Evolutionary conservation across 1,140 invertebrate species (phyloP).

Genomic region (Trichoplusia ni): DNA sequence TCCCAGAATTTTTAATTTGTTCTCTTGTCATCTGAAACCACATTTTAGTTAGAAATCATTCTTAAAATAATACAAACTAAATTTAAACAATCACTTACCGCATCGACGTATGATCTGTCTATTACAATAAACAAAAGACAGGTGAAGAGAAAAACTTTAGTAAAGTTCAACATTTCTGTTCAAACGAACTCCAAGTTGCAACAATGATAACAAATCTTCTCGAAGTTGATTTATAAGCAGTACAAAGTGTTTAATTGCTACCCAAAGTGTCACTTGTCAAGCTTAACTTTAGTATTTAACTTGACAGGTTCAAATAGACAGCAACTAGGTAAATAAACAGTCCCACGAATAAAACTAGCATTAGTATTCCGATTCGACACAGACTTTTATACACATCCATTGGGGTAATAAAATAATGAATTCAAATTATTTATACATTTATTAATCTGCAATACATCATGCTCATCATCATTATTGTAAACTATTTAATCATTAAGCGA

Average conservation of each 20-base stretch:
- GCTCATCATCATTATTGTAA: background rate
- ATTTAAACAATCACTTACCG: background rate
- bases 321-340: background rate
- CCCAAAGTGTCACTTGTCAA: slow-evolving; percentile 1
- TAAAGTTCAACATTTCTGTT: background rate
- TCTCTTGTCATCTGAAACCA: slow-evolving; percentile 40
- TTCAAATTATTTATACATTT: slow-evolving; percentile 17
- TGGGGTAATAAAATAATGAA: background rate
- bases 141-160: background rate
- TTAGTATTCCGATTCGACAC: background rate
- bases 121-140: background rate
- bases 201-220: background rate
- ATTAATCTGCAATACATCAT: background rate
- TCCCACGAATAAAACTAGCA: background rate
- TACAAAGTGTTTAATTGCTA: background rate
- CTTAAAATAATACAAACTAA: background rate
- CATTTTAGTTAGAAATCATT: background rate
- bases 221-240: background rate
- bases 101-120: background rate
- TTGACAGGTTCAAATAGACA: background rate
- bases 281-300: background rate
- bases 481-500: slow-evolving; percentile 33
- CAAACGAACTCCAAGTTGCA: background rate
- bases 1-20: slow-evolving; percentile 45
- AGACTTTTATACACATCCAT: background rate